Evolutionary conservation across 2,113 vertebrate genomes (phyloP).

Genomic region (Ageneiosus marmoratus): DNA sequence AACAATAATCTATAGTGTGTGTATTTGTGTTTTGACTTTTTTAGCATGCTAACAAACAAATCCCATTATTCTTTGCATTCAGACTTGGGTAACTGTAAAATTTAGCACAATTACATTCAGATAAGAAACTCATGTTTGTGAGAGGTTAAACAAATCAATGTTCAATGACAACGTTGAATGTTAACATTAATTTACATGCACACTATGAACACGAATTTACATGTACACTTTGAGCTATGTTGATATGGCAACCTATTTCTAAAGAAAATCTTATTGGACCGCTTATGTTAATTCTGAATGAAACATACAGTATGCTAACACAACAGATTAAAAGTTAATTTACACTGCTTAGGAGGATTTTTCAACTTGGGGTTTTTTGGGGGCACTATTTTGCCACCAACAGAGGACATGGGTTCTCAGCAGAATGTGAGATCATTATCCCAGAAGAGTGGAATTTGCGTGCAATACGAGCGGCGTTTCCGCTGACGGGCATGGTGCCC

Average conservation of each 20-base stretch:
- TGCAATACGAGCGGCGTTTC: slow-evolving; percentile 31
- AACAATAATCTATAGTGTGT: neutral
- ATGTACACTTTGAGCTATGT: neutral
- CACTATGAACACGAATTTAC: no score
- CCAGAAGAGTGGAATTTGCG: slow-evolving; percentile 4
- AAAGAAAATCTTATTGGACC: neutral
- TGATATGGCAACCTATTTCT: neutral
- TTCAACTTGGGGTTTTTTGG: neutral
- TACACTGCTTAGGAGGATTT: neutral
- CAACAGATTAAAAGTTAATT: neutral
- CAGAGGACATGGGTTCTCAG: neutral
- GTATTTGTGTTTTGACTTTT: neutral
- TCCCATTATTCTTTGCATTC: neutral
- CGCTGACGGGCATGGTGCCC: slow-evolving; percentile 45
- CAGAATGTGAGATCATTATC: neutral
- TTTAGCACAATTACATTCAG: neutral
- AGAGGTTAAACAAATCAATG: neutral
- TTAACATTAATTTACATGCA: neutral
- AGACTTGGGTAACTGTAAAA: neutral
- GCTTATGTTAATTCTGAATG: neutral
- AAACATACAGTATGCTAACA: neutral
- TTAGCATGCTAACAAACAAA: neutral
- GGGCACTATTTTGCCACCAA: neutral
- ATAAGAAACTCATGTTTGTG: neutral
- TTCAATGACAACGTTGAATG: neutral